These are phyloP conservation scores for Hylaeus anthracinus DNA, from an alignment of 1,140 invertebrate species.

Conservation along the genomic window DNA sequence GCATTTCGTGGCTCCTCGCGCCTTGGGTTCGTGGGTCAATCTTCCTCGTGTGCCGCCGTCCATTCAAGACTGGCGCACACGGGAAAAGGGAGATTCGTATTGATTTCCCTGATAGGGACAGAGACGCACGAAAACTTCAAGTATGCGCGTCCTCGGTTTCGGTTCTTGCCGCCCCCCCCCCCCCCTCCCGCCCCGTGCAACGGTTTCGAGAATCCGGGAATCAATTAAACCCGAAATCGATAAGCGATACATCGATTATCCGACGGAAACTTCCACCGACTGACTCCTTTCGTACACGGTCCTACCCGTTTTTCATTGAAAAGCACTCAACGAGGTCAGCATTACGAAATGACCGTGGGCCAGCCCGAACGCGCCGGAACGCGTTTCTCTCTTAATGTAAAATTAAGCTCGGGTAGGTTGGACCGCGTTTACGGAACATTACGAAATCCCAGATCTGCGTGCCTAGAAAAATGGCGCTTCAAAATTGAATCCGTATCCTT, in stretches of 20 bases:
- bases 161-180: not conserved
- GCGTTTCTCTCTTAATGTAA: conserved; percentile 46
- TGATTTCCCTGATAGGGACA: conserved; percentile 69
- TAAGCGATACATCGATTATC: not conserved
- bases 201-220: not conserved
- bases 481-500: conserved; percentile 53
- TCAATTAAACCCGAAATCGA: not conserved
- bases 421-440: conserved; percentile 44
- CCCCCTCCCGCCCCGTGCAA: not conserved
- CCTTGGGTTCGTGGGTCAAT: conserved; percentile 22
- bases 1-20: conserved; percentile 31
- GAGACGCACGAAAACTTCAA: conserved; percentile 47
- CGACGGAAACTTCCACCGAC: conserved; percentile 6
- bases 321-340: conserved; percentile 50
- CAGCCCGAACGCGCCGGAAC: conserved; percentile 32
- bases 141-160: conserved; percentile 3
- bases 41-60: conserved; percentile 46
- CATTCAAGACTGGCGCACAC: conserved; percentile 60
- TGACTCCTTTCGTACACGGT: not conserved
- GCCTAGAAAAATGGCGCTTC: conserved; percentile 55
- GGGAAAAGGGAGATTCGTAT: conserved; percentile 72
- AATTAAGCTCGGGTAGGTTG: conserved; percentile 45
- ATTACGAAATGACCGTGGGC: conserved; percentile 59
- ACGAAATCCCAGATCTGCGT: conserved; percentile 54
- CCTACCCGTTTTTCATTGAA: conserved; percentile 8